Evolutionary conservation across 2,888 invertebrate genomes (phyloP).

Genomic region (Choreutis nemorana): DNA sequence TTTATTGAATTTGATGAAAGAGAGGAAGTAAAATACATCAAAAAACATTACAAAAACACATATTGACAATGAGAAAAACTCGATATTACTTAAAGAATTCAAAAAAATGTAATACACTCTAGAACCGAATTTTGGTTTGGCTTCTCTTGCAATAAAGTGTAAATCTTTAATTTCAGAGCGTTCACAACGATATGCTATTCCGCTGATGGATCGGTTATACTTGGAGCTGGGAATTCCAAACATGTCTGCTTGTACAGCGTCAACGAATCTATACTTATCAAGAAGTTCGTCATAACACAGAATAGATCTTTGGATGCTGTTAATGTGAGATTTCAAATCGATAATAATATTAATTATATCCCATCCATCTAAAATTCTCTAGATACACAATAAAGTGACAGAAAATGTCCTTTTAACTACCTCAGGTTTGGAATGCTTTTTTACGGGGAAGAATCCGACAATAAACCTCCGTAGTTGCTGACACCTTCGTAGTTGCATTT

Average conservation of each 20-base stretch:
- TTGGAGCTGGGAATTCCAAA: conserved; percentile 95
- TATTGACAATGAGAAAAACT: neutral
- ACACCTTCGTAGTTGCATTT: too few relatives aligned
- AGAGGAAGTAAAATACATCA: too few relatives aligned
- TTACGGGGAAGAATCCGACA: too few relatives aligned
- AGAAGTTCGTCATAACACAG: conserved; percentile 93
- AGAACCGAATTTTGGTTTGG: neutral
- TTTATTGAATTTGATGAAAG: too few relatives aligned
- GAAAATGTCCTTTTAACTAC: too few relatives aligned
- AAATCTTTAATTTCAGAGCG: conserved; percentile 72
- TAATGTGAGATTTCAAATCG: conserved; percentile 85
- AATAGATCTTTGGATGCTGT: conserved; percentile 95
- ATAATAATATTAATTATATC: too few relatives aligned
- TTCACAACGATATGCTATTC: conserved; percentile 94
- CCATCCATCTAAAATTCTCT: too few relatives aligned
- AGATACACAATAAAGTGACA: too few relatives aligned
- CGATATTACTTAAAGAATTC: neutral
- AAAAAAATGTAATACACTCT: neutral
- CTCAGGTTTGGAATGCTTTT: too few relatives aligned
- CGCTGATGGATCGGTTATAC: conserved; percentile 87
- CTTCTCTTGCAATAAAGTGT: too few relatives aligned
- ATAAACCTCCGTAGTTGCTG: too few relatives aligned
- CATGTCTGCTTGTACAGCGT: conserved; percentile 95
- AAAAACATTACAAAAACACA: too few relatives aligned
- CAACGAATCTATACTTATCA: conserved; percentile 81